Conservation (phyloP, 2,113 vertebrate genomes). For the Cyprinus carpio region DNA sequence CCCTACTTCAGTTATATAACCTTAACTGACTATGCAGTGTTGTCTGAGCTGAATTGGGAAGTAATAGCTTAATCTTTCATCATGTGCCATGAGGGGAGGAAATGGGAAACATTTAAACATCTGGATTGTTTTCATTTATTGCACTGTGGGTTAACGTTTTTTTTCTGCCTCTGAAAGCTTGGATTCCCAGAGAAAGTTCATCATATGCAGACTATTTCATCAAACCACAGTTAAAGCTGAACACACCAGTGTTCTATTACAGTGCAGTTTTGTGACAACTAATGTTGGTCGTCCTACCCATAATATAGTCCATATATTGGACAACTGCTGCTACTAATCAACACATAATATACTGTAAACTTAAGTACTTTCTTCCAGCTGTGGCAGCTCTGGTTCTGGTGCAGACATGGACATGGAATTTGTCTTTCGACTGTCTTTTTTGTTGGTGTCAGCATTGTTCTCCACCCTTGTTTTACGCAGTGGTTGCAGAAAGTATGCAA, state of each 20-base stretch:
- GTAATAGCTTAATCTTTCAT: conserved; percentile 10
- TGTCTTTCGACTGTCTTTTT: not conserved
- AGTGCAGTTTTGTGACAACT: not conserved
- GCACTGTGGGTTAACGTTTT: not conserved
- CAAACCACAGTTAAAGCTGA: not conserved
- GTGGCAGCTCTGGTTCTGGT: not conserved
- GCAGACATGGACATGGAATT: not conserved
- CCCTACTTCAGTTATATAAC: conserved; percentile 61
- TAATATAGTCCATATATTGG: not conserved
- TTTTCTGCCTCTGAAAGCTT: not conserved
- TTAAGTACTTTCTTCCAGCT: not conserved
- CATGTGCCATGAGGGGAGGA: not conserved
- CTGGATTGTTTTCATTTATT: conserved; percentile 41
- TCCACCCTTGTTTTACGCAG: no score
- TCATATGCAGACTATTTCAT: not conserved
- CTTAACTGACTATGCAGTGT: conserved; percentile 55
- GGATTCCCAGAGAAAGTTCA: not conserved
- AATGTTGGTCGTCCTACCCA: not conserved
- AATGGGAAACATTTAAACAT: conserved; percentile 28
- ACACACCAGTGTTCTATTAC: not conserved
- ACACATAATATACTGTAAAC: not conserved
- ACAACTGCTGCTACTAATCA: not conserved
- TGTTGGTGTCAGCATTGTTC: no score
- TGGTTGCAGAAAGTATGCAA: no score
- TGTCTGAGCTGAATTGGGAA: conserved; percentile 49